phyloP scores from a whole-genome alignment of 2,888 invertebrate species.

The Trissolcus brochymenae region DNA sequence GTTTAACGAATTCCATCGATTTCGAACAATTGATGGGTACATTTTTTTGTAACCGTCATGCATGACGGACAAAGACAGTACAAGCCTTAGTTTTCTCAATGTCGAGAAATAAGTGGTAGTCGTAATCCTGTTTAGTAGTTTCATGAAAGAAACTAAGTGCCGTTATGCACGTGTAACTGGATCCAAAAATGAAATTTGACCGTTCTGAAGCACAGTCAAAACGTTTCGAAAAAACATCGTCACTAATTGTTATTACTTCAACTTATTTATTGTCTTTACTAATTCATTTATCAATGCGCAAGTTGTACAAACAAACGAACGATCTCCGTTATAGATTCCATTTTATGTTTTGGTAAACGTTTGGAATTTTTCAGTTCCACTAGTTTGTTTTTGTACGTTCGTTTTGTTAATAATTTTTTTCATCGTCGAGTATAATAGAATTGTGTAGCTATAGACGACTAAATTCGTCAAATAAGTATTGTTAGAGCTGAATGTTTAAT shows the following conservation, averaged over 20 bases:
- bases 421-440: conserved; percentile 8
- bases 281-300: not conserved
- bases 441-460: conserved; percentile 11
- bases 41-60: conserved; percentile 13
- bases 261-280: conserved; percentile 18
- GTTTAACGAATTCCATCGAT: not conserved
- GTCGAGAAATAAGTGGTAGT: conserved; percentile 27
- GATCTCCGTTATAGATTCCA: conserved; percentile 49
- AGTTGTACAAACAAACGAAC: conserved; percentile 40
- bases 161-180: conserved; percentile 4
- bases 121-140: conserved; percentile 5
- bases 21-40: not conserved
- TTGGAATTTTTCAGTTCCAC: conserved; percentile 9
- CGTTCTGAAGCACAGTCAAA: conserved; percentile 13
- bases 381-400: conserved; percentile 10
- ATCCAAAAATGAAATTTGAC: not conserved
- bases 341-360: conserved; percentile 16
- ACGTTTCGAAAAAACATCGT: not conserved
- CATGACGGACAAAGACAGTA: conserved; percentile 30
- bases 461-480: conserved; percentile 26
- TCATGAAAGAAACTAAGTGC: not conserved
- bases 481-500: conserved; percentile 34
- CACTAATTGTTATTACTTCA: not conserved
- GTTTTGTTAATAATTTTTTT: conserved; percentile 20
- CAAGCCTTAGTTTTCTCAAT: conserved; percentile 41